Conservation (phyloP, 2,888 invertebrate genomes). For the Tiliacea aurago region DNA sequence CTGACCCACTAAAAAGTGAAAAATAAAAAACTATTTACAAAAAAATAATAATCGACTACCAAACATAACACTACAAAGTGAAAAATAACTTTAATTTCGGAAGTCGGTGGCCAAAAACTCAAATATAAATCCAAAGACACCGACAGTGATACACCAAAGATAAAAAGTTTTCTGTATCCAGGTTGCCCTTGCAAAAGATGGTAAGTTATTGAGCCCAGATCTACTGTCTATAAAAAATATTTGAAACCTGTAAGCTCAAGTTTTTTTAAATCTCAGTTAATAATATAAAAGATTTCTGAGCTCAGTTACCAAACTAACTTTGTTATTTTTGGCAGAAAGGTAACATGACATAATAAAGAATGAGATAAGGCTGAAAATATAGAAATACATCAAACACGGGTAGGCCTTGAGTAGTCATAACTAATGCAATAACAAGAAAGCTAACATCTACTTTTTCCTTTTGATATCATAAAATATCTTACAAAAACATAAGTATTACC, state of each 20-base stretch:
- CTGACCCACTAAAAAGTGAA: too few species aligned
- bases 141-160: too few species aligned
- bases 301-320: background rate
- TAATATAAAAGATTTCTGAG: too few species aligned
- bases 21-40: too few species aligned
- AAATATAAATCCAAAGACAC: too few species aligned
- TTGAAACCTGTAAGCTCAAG: background rate
- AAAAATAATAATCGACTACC: too few species aligned
- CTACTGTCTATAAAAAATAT: background rate
- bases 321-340: background rate
- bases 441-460: slow-evolving; percentile 3
- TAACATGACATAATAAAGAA: background rate
- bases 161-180: too few species aligned
- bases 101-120: too few species aligned
- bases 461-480: slow-evolving; percentile 18
- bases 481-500: slow-evolving; percentile 21
- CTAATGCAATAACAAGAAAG: slow-evolving; percentile 29
- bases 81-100: too few species aligned
- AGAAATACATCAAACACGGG: background rate
- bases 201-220: background rate
- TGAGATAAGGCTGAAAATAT: background rate
- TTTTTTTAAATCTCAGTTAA: too few species aligned
- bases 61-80: too few species aligned
- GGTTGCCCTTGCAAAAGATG: too few species aligned
- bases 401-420: background rate